A percentile compares a stretch with the other conserved stretches of the same genome.
Conservation (phyloP, 2,888 invertebrate species). For the Andrena camellia region DNA sequence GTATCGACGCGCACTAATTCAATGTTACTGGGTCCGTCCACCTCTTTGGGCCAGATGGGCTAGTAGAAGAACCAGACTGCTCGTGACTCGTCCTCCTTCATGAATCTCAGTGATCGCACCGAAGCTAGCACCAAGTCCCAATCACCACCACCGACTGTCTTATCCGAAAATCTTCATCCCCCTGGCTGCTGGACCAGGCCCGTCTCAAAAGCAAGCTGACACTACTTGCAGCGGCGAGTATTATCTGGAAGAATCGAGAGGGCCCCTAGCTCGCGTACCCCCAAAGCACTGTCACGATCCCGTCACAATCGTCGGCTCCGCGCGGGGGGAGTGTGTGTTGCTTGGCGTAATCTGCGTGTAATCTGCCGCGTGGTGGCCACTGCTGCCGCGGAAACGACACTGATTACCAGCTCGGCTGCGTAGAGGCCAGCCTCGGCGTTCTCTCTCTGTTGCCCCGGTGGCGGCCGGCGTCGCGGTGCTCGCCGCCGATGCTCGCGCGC, state of each 20-base stretch:
- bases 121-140: too few species aligned
- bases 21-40: too few species aligned
- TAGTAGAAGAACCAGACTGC: too few species aligned
- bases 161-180: too few species aligned
- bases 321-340: conserved; percentile 30
- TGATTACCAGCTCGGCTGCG: conserved; percentile 83
- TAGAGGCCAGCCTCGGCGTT: conserved; percentile 71
- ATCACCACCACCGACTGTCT: too few species aligned
- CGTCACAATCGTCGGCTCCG: conserved; percentile 37
- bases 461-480: conserved; percentile 72
- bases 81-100: too few species aligned
- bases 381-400: conserved; percentile 85
- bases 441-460: conserved; percentile 60
- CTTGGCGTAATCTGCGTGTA: conserved; percentile 67
- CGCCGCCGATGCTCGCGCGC: conserved; percentile 67
- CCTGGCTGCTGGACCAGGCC: too few species aligned
- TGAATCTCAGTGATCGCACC: too few species aligned
- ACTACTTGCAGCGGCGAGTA: neutral
- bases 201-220: neutral
- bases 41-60: too few species aligned
- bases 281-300: conserved; percentile 54
- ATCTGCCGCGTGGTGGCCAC: conserved; percentile 82
- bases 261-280: neutral
- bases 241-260: neutral
- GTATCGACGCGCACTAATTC: too few species aligned